Base-by-base conservation (phyloP, 2,113 vertebrate species). In the Neoarius graeffei region DNA sequence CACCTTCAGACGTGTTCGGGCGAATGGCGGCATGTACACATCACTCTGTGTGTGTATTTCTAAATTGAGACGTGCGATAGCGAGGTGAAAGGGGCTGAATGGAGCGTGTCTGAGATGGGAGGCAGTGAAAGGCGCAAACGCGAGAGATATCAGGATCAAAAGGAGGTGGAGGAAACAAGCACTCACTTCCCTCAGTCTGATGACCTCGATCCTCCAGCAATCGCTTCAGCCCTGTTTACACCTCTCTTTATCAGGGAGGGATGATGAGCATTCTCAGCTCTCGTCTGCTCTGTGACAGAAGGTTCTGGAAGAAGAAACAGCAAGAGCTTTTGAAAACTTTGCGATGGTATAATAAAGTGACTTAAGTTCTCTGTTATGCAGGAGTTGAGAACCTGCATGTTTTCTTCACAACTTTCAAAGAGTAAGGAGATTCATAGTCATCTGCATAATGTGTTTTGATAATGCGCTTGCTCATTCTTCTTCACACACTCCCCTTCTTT, bases 1-100 rank as follows among this genome's bases (percentile, higher is more conserved):
- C 91, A 93, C 89, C 89, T 89, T 86, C 81, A 27, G 88, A 88
- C 76, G 84, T 87, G 81, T 88, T 82, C 90, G 60, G 84, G 60
- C 80, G 48, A 48, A n/a, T 57, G 52, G 35, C 19, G 57, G 4
- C 48, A 59, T 14, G 57, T 11, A 11, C 54, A 67, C 27, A 20
- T 73, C 19, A 69, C 20, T 42, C 64, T 56, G 86, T 25, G 76
- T 9, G 54, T 57, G 84, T 25, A 50, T 85, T 89, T 89, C 73
- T 50, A 86, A 84, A 90, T 87, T 82, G 86, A 89, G 87, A 81
- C n/a, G 77, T 88, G 85, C 25, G 82, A 90, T 87, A 66, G 50
- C 60, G 57, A 82, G 89, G 80, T 81, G 85, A 88, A 73, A 35
- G 30, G 35, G 83, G 52, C 5, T 54, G n/a, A 23, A 67, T 42